These are phyloP conservation scores for Tuberolachnus salignus DNA, from an alignment of 2,888 invertebrate genomes.

Conservation along the genomic window DNA sequence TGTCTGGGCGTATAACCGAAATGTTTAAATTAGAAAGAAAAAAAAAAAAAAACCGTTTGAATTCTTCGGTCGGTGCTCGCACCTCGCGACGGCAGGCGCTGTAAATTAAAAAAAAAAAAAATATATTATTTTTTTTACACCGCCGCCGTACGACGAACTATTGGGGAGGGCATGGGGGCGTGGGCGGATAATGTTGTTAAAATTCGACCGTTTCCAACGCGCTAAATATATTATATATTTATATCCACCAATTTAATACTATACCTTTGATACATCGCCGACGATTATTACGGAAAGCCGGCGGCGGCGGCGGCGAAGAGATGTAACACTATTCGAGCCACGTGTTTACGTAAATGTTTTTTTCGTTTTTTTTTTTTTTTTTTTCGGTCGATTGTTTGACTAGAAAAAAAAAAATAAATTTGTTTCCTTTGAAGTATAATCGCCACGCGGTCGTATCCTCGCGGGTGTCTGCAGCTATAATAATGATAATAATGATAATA, in stretches of 20 bases:
- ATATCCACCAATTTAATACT: no score
- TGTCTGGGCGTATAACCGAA: no score
- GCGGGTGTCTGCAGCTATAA: no score
- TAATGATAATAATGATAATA: no score
- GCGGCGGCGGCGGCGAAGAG: no score
- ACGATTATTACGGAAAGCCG: neutral
- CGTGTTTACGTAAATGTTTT: conserved; percentile 13
- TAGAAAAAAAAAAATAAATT: conserved; percentile 25
- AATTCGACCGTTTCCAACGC: conserved; percentile 21
- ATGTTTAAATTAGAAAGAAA: conserved; percentile 30
- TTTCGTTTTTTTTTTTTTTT: no score
- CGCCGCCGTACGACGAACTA: neutral
- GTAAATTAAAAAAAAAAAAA: conserved; percentile 44
- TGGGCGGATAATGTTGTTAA: conserved; percentile 29
- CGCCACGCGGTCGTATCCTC: neutral
- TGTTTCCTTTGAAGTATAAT: conserved; percentile 28
- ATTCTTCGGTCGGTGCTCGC: neutral
- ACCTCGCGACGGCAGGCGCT: conserved; percentile 12
- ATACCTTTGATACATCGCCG: conserved; percentile 15
- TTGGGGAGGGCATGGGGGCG: neutral
- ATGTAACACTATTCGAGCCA: neutral
- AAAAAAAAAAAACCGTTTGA: neutral
- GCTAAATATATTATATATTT: neutral
- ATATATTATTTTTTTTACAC: conserved; percentile 36
- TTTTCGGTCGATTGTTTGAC: conserved; percentile 10